These are phyloP conservation scores for Agrypnus murinus DNA, from an alignment of 2,888 invertebrate genomes.

Conservation along the genomic window DNA sequence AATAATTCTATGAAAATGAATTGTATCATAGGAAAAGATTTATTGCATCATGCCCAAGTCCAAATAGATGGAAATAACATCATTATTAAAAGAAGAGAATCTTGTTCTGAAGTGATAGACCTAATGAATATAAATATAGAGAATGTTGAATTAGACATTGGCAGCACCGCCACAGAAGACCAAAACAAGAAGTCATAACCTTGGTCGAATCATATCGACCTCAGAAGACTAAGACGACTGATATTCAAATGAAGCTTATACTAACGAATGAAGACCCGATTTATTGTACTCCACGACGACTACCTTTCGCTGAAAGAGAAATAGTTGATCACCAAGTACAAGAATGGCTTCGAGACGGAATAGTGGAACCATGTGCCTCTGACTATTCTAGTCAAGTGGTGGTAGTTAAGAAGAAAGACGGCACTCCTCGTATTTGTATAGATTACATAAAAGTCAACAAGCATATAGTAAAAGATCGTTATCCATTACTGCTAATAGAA, in stretches of 20 bases:
- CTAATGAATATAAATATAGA: too few relatives aligned
- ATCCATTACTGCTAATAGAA: constrained; percentile 66
- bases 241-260: constrained; percentile 57
- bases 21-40: too few relatives aligned
- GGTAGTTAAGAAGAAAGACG: constrained; percentile 59
- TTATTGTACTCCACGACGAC: constrained; percentile 56
- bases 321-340: constrained; percentile 59
- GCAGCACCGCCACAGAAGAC: too few relatives aligned
- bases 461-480: constrained; percentile 59
- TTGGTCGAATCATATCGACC: constrained; percentile 56
- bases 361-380: constrained; percentile 58
- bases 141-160: too few relatives aligned
- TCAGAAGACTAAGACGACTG: constrained; percentile 51
- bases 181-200: neutral
- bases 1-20: too few relatives aligned
- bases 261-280: constrained; percentile 50
- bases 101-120: too few relatives aligned
- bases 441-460: constrained; percentile 67
- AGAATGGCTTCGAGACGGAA: constrained; percentile 60
- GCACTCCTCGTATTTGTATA: constrained; percentile 61
- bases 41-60: too few relatives aligned
- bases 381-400: constrained; percentile 60
- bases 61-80: too few relatives aligned
- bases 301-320: constrained; percentile 55
- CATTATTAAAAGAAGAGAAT: too few relatives aligned